A percentile compares a stretch with the other conserved stretches of the same genome.
Conservation (phyloP, 2,888 invertebrate genomes). For the Drosophila helvetica region DNA sequence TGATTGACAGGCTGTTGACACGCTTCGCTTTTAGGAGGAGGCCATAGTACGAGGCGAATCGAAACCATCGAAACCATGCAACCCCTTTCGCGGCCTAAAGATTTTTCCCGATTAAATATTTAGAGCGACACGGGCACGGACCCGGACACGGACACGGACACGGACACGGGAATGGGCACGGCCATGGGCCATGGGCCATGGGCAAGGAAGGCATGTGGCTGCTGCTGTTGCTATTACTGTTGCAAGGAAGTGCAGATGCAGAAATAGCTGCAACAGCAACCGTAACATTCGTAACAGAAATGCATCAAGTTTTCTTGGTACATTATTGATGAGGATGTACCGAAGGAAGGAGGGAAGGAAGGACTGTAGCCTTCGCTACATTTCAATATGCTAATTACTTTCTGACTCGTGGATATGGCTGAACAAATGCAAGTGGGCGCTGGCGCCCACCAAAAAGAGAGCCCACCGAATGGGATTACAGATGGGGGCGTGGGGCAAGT, state of each 20-base stretch:
- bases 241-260: constrained; percentile 33
- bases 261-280: constrained; percentile 13
- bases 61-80: constrained; percentile 9
- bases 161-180: too few species aligned
- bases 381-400: constrained; percentile 77
- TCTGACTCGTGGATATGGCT: constrained; percentile 37
- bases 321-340: constrained; percentile 33
- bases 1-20: constrained; percentile 76
- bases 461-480: too few species aligned
- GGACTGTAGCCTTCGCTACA: constrained; percentile 25
- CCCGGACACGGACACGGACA: too few species aligned
- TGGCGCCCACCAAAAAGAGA: constrained; percentile 14
- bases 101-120: constrained; percentile 64
- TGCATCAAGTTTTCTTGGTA: constrained; percentile 43
- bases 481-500: constrained; percentile 13
- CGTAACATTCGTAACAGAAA: constrained; percentile 25
- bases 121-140: constrained; percentile 22
- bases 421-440: constrained; percentile 37
- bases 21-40: constrained; percentile 59
- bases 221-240: neutral
- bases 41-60: neutral
- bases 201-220: constrained; percentile 17
- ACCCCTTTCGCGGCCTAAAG: constrained; percentile 25
- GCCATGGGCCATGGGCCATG: too few species aligned
- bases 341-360: neutral